phyloP scores from a whole-genome alignment of 2,797 vertebrate genomes.

The Lateolabrax maculatus region DNA sequence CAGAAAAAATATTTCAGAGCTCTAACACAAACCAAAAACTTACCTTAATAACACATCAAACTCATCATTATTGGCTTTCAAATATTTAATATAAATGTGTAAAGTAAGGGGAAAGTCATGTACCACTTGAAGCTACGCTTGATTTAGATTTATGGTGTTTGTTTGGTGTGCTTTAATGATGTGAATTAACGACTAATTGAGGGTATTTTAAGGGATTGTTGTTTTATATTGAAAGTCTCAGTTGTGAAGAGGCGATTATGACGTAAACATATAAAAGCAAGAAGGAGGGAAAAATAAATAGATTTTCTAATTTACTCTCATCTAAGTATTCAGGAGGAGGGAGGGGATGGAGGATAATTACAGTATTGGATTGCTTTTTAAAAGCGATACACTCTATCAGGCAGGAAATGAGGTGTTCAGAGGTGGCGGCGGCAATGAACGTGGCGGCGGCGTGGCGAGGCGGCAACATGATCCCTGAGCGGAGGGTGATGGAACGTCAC shows the following conservation, averaged over 20 bases:
- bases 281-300: background rate
- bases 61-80: background rate
- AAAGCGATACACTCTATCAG: conserved; percentile 34
- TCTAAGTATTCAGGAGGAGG: background rate
- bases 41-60: background rate
- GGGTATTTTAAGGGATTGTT: background rate
- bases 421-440: background rate
- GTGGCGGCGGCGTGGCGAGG: background rate
- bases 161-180: background rate
- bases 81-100: background rate
- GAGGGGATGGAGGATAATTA: conserved; percentile 3
- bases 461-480: conserved; percentile 3
- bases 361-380: conserved; percentile 34
- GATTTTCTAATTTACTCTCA: conserved; percentile 20
- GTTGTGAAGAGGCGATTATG: background rate
- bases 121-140: too few relatives aligned
- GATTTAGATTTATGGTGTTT: background rate
- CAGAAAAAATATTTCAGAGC: background rate
- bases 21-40: background rate
- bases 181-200: background rate
- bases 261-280: background rate
- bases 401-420: conserved; percentile 34
- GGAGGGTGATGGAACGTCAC: conserved; percentile 6
- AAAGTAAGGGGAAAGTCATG: background rate
- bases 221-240: background rate